phyloP scores from a whole-genome alignment of 2,888 invertebrate species.

The Pristionchus mayeri region DNA sequence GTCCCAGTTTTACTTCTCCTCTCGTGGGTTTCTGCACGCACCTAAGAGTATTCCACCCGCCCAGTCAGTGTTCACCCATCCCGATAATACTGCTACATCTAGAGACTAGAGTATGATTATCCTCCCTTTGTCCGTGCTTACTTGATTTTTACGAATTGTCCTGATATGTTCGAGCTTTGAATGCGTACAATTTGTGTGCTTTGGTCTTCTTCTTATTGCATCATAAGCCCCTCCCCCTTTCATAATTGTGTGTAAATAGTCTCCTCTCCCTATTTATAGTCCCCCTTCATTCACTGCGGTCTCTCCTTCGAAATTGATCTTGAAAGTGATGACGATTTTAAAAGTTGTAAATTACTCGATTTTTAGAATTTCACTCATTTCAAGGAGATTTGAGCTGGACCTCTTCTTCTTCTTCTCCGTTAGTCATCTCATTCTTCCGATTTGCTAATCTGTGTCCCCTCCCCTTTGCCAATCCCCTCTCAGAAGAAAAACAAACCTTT shows the following conservation, averaged over 20 bases:
- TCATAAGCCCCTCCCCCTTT: slow-evolving; percentile 7
- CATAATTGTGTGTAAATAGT: slow-evolving; percentile 40
- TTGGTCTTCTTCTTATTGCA: background rate
- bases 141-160: background rate
- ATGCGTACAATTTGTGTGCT: slow-evolving; percentile 45
- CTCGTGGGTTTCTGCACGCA: background rate
- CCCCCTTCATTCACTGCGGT: background rate
- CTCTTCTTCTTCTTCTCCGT: background rate
- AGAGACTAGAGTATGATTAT: background rate
- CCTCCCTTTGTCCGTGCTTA: background rate
- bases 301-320: slow-evolving; percentile 30
- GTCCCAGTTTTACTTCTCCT: background rate
- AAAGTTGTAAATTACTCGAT: slow-evolving; percentile 42
- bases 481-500: slow-evolving; percentile 1
- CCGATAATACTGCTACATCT: background rate
- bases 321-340: slow-evolving; percentile 33
- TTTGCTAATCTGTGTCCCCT: background rate
- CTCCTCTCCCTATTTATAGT: slow-evolving; percentile 10
- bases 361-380: slow-evolving; percentile 44
- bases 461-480: slow-evolving; percentile 5
- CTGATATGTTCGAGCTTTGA: slow-evolving; percentile 14
- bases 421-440: background rate
- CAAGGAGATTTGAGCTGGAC: slow-evolving; percentile 40
- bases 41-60: slow-evolving; percentile 11
- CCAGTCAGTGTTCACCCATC: background rate